These are phyloP conservation scores for Pseudomugil tenellus DNA, from an alignment of 2,797 vertebrate species.

Conservation along the genomic window DNA sequence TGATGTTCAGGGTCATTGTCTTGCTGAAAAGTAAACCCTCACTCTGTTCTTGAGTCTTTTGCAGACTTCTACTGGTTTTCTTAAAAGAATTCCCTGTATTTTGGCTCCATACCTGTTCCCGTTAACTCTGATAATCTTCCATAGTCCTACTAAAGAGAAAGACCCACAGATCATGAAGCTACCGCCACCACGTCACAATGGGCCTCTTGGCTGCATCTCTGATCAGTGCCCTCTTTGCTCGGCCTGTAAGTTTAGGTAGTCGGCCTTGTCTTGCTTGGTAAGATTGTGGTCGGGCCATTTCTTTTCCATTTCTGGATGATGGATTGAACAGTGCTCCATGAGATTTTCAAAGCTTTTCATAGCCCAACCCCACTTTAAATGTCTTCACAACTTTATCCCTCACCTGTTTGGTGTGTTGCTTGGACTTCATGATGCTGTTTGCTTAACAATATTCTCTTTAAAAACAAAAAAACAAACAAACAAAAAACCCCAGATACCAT, in stretches of 20 bases:
- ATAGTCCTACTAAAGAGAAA: too few species aligned
- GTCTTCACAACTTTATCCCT: background rate
- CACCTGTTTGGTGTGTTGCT: background rate
- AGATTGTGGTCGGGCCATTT: background rate
- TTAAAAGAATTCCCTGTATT: too few species aligned
- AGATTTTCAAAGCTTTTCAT: background rate
- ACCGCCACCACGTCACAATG: background rate
- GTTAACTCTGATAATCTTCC: background rate
- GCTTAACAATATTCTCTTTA: too few species aligned
- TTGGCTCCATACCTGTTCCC: background rate
- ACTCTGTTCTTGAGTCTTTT: too few species aligned
- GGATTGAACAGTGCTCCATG: background rate
- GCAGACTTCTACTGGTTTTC: too few species aligned
- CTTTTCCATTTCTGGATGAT: background rate
- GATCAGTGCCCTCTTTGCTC: background rate
- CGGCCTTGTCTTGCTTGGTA: background rate
- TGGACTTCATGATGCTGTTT: too few species aligned
- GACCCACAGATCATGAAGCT: too few species aligned
- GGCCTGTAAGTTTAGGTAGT: background rate
- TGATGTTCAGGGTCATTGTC: too few species aligned
- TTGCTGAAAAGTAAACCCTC: too few species aligned
- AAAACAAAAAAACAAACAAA: too few species aligned
- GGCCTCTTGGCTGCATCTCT: background rate
- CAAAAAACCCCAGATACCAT: too few species aligned
- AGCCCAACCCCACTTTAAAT: background rate